Base-by-base conservation (phyloP, 2,113 vertebrate species). In the Glaucidium brasilianum region DNA sequence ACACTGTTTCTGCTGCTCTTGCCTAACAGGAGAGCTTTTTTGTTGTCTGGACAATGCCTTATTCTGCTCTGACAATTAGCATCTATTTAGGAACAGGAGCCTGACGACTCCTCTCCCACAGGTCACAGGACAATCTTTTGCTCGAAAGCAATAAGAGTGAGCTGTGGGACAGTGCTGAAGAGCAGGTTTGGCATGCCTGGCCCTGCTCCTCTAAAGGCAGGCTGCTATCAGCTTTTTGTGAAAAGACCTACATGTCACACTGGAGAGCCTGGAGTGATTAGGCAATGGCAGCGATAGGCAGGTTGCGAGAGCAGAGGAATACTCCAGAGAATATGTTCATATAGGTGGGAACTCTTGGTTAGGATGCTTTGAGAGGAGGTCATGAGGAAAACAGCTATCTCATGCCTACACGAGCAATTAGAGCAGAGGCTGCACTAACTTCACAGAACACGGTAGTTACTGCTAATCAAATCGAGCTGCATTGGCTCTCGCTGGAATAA, bases 121-220 rank as follows among this genome's bases (percentile, higher is more conserved):
- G 73, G 15, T 23, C 68, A 53, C 0, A 3, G 18, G 43, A 27
- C 34, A 56, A 11, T 17, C 17, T 53, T 80, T 64, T 50, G 30
- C 30, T 53, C 66, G 47, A 60, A 75, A 86, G 20, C 1, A 0
- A 0, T 1, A 7, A 22, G 34, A 76, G 6, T 0, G 0, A 50
- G n/a, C 4, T 37, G 71, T 9, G 43, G 43, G 10, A 43, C 0
- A 5, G 43, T 0, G 0, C 49, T 60, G 43, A 37, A 41, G 67
- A 63, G 35, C 53, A 56, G 43, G 12, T 17, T 60, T 68, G 50
- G 12, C 26, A n/a, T 18, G 52, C 37, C 52, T 43, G 41, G n/a
- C 32, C 52, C 39, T 55, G 37, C 21, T 64, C 37, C 26, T 78
- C 20, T 32, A 19, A 64, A 43, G 60, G 23, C 67, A 47, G 12